A percentile compares a stretch with the other conserved stretches of the same genome.
These are phyloP conservation scores for Baryphthengus martii DNA, from an alignment of 2,113 vertebrate genomes.

Conservation along the genomic window DNA sequence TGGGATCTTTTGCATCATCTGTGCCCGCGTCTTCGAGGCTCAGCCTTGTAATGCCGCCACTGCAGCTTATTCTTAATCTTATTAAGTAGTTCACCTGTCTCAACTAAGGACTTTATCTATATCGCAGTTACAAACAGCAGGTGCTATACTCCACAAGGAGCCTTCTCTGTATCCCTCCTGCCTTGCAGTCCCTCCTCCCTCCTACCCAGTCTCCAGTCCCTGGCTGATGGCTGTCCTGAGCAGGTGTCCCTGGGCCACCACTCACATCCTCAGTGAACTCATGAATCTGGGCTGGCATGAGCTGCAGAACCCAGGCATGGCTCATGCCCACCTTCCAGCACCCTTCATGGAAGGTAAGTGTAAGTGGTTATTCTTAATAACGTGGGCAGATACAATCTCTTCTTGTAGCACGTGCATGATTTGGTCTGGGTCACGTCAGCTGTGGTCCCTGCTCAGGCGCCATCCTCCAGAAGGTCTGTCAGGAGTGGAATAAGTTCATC, in stretches of 20 bases:
- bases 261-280: neutral
- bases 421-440: neutral
- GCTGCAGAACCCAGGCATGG: neutral
- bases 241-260: neutral
- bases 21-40: neutral
- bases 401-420: accelerated
- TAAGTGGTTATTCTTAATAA: neutral
- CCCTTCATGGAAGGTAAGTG: neutral
- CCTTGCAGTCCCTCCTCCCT: neutral
- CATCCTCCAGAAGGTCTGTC: neutral
- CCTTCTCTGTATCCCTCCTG: neutral
- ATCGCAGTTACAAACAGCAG: neutral
- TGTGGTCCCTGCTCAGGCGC: neutral
- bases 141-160: neutral
- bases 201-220: neutral
- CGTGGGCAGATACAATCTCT: neutral
- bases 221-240: neutral
- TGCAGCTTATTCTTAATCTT: neutral
- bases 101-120: neutral
- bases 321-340: neutral
- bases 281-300: neutral
- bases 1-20: neutral
- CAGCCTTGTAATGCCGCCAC: accelerated
- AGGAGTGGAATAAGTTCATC: neutral
- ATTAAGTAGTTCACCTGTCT: no score